Evolutionary conservation across 1,140 invertebrate genomes (phyloP).

Genomic region (Euwallacea fornicatus): DNA sequence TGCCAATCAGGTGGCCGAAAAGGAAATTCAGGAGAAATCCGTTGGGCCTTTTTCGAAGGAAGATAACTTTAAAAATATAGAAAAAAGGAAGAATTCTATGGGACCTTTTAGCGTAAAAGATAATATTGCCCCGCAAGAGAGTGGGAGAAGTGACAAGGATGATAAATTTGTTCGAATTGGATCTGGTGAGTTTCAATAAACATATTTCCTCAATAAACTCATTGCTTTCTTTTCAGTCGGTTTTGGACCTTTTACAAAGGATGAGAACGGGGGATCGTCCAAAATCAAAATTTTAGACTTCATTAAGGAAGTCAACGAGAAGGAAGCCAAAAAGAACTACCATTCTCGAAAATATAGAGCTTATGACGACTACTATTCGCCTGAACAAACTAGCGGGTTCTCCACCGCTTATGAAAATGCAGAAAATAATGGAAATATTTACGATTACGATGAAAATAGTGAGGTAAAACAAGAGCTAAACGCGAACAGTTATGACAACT

Average conservation of each 20-base stretch:
- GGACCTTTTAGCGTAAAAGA: constrained; percentile 52
- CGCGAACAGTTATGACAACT: not conserved
- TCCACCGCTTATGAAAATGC: not conserved
- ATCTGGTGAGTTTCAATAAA: not conserved
- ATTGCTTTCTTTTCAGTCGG: constrained; percentile 49
- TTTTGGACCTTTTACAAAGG: constrained; percentile 62
- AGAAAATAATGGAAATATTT: too few species aligned
- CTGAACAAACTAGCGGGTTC: not conserved
- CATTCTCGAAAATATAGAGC: constrained; percentile 57
- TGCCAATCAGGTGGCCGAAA: constrained; percentile 51
- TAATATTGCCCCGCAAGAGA: constrained; percentile 49
- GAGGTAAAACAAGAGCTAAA: not conserved
- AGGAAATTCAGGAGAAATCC: constrained; percentile 40
- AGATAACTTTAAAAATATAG: constrained; percentile 48
- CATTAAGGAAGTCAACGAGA: constrained; percentile 65
- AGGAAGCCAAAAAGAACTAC: constrained; percentile 62
- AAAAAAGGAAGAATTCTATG: constrained; percentile 42
- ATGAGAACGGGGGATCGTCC: constrained; percentile 59
- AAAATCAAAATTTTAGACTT: constrained; percentile 64
- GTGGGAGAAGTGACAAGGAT: not conserved
- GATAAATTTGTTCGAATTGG: too few species aligned
- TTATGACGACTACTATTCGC: constrained; percentile 44
- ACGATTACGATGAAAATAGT: not conserved
- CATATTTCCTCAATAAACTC: not conserved
- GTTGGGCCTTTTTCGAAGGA: constrained; percentile 50